Evolutionary conservation across 2,113 vertebrate genomes (phyloP).

Genomic region (Dasyornis broadbenti): DNA sequence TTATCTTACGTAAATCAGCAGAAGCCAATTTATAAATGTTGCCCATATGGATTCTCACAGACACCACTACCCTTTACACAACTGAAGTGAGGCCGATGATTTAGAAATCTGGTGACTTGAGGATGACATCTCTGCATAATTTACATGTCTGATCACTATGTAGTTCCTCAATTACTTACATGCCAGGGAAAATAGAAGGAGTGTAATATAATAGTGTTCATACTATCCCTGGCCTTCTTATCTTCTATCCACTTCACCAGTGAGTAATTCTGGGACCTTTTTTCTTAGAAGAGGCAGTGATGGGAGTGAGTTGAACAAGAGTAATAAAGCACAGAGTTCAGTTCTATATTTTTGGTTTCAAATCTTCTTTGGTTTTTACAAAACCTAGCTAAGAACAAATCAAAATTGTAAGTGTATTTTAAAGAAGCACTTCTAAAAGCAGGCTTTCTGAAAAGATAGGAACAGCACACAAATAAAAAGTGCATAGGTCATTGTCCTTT

Average conservation of each 20-base stretch:
- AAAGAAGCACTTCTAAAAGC: not conserved
- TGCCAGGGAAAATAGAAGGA: not conserved
- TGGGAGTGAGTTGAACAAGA: not conserved
- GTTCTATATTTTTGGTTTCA: not conserved
- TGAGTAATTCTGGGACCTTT: not conserved
- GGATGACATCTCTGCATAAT: not conserved
- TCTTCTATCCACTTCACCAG: not conserved
- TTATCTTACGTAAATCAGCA: not conserved
- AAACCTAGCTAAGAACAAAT: not conserved
- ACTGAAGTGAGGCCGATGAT: not conserved
- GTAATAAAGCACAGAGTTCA: not conserved
- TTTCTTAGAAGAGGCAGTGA: not conserved
- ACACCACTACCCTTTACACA: not conserved
- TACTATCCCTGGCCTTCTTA: not conserved
- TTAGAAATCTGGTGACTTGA: not conserved
- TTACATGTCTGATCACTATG: not conserved
- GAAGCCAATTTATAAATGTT: not conserved
- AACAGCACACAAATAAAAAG: not conserved
- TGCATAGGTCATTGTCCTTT: not conserved
- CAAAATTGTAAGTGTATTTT: not conserved
- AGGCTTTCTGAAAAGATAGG: not conserved
- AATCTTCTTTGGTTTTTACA: not conserved
- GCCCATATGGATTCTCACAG: not conserved
- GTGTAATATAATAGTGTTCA: not conserved
- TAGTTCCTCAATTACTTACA: not conserved